Evolutionary conservation across 2,113 vertebrate species (phyloP).

Genomic region (Syngnathus floridae): DNA sequence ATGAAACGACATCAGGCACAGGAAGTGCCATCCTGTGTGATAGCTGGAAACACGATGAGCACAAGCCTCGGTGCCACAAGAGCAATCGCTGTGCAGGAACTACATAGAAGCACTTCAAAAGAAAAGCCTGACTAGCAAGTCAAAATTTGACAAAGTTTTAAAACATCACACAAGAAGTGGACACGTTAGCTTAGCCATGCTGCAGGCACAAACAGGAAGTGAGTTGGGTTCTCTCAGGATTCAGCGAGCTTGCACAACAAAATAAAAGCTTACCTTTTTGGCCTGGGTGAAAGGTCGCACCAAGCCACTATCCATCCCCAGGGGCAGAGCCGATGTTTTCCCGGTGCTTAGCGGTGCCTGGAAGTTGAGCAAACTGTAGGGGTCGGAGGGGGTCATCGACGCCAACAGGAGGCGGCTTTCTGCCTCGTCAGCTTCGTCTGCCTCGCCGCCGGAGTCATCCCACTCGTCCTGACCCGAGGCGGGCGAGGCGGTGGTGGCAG

Average conservation of each 20-base stretch:
- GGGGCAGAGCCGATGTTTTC: background rate
- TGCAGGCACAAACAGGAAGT: too few species aligned
- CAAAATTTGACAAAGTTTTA: background rate
- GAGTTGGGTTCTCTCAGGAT: background rate
- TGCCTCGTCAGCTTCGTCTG: constrained; percentile 77
- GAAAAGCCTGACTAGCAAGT: background rate
- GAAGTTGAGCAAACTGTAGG: constrained; percentile 87
- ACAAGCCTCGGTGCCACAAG: too few species aligned
- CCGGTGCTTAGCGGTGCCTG: constrained; percentile 73
- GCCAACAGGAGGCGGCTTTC: constrained; percentile 79
- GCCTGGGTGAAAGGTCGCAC: constrained; percentile 29
- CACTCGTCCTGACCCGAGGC: constrained; percentile 25
- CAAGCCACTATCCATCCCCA: constrained; percentile 43
- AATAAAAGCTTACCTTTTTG: constrained; percentile 61
- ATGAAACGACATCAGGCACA: background rate
- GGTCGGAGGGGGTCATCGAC: constrained; percentile 81
- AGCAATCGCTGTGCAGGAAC: too few species aligned
- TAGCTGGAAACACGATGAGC: too few species aligned
- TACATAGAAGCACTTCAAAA: background rate
- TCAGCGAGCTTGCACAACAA: background rate
- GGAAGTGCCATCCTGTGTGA: background rate
- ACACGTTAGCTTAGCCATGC: too few species aligned
- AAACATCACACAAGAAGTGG: background rate
- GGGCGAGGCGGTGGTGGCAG: constrained; percentile 26
- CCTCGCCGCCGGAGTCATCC: constrained; percentile 68